Evolutionary conservation across 1,140 invertebrate genomes (phyloP), one percentile per base, ranked within the genome.

Genomic region (Papilio aristodemus): DNA sequence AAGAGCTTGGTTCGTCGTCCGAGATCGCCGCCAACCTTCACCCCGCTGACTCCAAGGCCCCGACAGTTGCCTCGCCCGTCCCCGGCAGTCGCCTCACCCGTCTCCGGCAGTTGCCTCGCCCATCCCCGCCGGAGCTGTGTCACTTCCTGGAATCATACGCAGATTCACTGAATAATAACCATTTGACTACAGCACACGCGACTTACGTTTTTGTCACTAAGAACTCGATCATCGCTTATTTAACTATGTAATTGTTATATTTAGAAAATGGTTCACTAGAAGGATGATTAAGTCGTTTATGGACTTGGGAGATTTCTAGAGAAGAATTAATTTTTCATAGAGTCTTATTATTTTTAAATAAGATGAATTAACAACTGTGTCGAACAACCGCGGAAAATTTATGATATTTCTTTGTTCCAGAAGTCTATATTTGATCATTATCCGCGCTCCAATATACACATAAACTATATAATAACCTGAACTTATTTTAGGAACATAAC

Each of bases 1-100:
- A 78, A 73, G 75, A 68, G 71, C 67, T 50, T 67, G 66, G 82
- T 80, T 84, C 82, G 78, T 78, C 76, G 79, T 62, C 82, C 82
- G 80, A 79, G 46, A 79, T 75, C 71, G 75, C 78, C 38, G 32
- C 11, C 77, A 72, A 78, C 79, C 81, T 83, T 83, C 79, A 72
- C 60, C 66, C 58, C 58, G 37, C 58, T 54, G 46, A 39, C 67
- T 59, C 59, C 67, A 72, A 72, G 71, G 71, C 66, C 67, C 58
- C 58, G 58, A 38, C 36, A 38, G 32, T 64, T 38, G 19, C 58
- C 59, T 39, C 38, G 10, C 38, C 38, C 14, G 14, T n/a, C n/a
- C n/a, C n/a, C n/a, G n/a, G n/a, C n/a, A n/a, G n/a, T 8, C 41
- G 41, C 41, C 4, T 9, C 41, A 14, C 41, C 0, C 39, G 39